These are phyloP conservation scores for Catharus bicknelli DNA, from an alignment of 2,113 vertebrate genomes.

Conservation along the genomic window DNA sequence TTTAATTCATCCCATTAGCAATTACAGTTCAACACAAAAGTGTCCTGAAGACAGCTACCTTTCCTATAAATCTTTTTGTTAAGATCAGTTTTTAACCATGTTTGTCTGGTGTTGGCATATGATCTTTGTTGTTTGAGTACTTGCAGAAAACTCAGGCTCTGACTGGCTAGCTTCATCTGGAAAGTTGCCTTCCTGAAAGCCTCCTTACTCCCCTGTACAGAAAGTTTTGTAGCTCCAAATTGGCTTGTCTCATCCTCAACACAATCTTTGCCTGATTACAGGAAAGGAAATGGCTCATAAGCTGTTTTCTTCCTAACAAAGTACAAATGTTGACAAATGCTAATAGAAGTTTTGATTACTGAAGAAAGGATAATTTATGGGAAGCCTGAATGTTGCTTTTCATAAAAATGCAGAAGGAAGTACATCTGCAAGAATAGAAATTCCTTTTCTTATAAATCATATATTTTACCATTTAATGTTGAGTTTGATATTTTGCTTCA, in stretches of 20 bases:
- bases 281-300: conserved; percentile 18
- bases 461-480: not conserved
- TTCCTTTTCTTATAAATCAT: not conserved
- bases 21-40: not conserved
- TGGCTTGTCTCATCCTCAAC: not conserved
- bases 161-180: not conserved
- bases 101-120: not conserved
- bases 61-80: not conserved
- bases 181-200: not conserved
- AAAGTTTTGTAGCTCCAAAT: not conserved
- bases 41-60: not conserved
- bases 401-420: not conserved
- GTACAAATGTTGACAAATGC: not conserved
- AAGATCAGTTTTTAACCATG: not conserved
- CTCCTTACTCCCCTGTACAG: not conserved
- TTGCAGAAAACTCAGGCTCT: not conserved
- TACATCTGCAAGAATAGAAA: not conserved
- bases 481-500: not conserved
- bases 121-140: not conserved
- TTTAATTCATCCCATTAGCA: not conserved
- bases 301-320: conserved; percentile 13
- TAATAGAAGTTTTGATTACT: conserved; percentile 9
- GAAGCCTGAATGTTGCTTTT: not conserved
- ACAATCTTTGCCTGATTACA: conserved; percentile 10
- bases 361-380: not conserved